Conservation (phyloP, 2,888 invertebrate species). For the Thecophora atra region DNA sequence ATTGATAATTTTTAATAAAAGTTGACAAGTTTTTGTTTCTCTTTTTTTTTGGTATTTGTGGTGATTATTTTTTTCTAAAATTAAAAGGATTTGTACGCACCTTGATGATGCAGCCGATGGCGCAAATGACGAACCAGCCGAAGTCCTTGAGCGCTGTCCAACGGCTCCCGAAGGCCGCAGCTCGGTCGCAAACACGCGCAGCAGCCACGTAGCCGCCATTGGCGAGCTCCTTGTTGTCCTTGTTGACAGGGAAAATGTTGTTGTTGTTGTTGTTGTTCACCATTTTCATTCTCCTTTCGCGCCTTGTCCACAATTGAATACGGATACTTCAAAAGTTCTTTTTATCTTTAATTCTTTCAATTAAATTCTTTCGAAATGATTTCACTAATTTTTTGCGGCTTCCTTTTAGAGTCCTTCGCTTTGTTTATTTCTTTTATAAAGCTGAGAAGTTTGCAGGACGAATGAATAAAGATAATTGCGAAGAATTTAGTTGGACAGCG, state of each 20-base stretch:
- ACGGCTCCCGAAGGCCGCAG: constrained; percentile 45
- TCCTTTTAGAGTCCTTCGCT: too few relatives aligned
- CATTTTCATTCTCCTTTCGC: too few relatives aligned
- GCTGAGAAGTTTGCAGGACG: too few relatives aligned
- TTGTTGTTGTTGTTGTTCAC: constrained; percentile 19
- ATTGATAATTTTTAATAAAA: too few relatives aligned
- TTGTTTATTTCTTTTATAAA: too few relatives aligned
- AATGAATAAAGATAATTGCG: not conserved
- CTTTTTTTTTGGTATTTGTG: too few relatives aligned
- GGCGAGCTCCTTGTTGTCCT: constrained; percentile 46
- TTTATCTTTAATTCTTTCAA: too few relatives aligned
- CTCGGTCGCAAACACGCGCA: constrained; percentile 26
- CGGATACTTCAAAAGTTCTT: constrained; percentile 3
- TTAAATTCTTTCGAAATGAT: too few relatives aligned
- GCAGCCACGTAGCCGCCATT: constrained; percentile 53
- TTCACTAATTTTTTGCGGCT: too few relatives aligned
- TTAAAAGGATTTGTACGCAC: constrained; percentile 45
- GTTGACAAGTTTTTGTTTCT: too few relatives aligned
- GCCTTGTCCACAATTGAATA: constrained; percentile 13
- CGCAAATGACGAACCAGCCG: constrained; percentile 58
- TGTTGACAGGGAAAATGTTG: constrained; percentile 1
- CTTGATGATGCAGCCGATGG: constrained; percentile 63
- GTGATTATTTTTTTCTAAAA: not conserved
- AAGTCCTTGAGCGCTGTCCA: constrained; percentile 60
- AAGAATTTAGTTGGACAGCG: not conserved